Conservation (phyloP, 1,140 invertebrate species). For the Coelopa frigida region DNA sequence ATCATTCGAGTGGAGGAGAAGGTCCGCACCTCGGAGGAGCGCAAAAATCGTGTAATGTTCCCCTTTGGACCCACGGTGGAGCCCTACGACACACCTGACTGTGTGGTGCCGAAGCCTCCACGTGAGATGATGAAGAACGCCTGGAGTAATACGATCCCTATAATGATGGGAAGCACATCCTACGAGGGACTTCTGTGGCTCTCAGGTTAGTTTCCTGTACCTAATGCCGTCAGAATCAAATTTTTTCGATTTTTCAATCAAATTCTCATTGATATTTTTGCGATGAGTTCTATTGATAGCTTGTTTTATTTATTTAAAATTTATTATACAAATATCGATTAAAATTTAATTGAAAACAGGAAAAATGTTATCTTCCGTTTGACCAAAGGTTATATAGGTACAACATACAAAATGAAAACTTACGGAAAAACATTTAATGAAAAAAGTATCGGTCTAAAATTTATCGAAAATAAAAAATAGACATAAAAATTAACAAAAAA, state of each 20-base stretch:
- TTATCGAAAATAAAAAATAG: too few relatives aligned
- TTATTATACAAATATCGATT: not conserved
- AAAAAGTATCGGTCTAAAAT: too few relatives aligned
- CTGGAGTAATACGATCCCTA: slow-evolving; percentile 43
- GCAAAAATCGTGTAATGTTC: slow-evolving; percentile 23
- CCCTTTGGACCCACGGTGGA: slow-evolving; percentile 42
- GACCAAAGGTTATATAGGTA: too few relatives aligned
- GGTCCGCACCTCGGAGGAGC: slow-evolving; percentile 26
- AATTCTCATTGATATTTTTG: not conserved
- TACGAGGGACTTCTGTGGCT: slow-evolving; percentile 40
- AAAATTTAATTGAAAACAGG: too few relatives aligned
- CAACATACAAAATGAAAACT: too few relatives aligned
- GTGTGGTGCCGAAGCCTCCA: slow-evolving; percentile 37
- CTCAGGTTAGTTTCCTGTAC: slow-evolving; percentile 16
- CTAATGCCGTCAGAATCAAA: too few relatives aligned
- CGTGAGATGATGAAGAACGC: slow-evolving; percentile 35
- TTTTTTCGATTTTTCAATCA: not conserved
- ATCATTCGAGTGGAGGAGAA: slow-evolving; percentile 47
- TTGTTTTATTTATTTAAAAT: not conserved
- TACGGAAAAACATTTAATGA: too few relatives aligned
- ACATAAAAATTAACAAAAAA: too few relatives aligned
- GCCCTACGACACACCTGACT: slow-evolving; percentile 28
- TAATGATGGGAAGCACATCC: slow-evolving; percentile 43
- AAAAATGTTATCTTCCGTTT: too few relatives aligned
- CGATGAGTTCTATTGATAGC: too few relatives aligned